phyloP scores from a whole-genome alignment of 2,888 invertebrate species.

The Drosophila mettleri region DNA sequence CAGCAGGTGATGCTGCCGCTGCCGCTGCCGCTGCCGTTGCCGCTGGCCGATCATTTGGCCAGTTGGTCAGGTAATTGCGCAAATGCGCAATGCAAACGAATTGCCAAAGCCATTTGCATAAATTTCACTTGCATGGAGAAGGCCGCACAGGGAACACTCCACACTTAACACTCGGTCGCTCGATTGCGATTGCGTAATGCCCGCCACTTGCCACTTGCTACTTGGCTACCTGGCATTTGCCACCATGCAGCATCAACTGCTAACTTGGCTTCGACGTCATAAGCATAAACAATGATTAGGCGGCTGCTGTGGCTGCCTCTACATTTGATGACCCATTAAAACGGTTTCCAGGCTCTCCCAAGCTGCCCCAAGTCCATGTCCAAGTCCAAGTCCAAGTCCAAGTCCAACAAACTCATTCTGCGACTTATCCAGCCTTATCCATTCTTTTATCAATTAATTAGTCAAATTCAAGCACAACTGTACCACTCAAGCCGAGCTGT shows the following conservation, averaged over 20 bases:
- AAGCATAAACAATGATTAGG: slow-evolving; percentile 78
- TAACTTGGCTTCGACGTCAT: slow-evolving; percentile 44
- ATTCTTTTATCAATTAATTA: slow-evolving; percentile 47
- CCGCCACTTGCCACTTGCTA: slow-evolving; percentile 18
- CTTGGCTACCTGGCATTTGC: slow-evolving; percentile 28
- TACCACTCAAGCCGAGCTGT: slow-evolving; percentile 18
- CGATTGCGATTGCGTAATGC: slow-evolving; percentile 40
- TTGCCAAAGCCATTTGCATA: slow-evolving; percentile 67
- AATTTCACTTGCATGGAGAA: slow-evolving; percentile 70
- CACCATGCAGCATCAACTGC: slow-evolving; percentile 9
- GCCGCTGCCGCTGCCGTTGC: slow-evolving; percentile 18
- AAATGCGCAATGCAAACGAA: slow-evolving; percentile 46
- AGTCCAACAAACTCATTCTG: slow-evolving; percentile 4
- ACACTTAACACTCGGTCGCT: slow-evolving; percentile 27
- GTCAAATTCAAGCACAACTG: slow-evolving; percentile 32
- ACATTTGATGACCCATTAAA: slow-evolving; percentile 67
- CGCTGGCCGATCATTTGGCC: slow-evolving; percentile 25
- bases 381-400: too few species aligned
- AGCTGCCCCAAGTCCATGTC: neutral
- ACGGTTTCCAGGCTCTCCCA: slow-evolving; percentile 60
- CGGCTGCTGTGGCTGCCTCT: slow-evolving; percentile 37
- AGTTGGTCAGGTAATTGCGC: slow-evolving; percentile 64
- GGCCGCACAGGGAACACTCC: slow-evolving; percentile 29
- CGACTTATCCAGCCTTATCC: neutral
- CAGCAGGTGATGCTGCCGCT: slow-evolving; percentile 69